Evolutionary conservation across 1,140 invertebrate genomes (phyloP).

Genomic region (Caenorhabditis brenneri): DNA sequence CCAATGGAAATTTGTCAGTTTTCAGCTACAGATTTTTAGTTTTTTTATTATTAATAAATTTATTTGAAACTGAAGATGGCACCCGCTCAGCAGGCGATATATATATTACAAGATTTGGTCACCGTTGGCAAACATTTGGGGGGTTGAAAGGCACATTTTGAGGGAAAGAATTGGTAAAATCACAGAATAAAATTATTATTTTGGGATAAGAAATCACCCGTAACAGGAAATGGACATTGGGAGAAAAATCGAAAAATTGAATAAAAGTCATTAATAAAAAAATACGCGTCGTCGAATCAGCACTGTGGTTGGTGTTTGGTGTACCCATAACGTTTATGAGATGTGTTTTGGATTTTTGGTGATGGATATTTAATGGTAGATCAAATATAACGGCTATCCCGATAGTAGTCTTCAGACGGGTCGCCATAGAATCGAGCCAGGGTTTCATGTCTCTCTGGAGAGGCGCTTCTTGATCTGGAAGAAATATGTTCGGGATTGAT

Average conservation of each 20-base stretch:
- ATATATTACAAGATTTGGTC: background rate
- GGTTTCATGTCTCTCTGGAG: background rate
- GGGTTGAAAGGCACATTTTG: slow-evolving; percentile 19
- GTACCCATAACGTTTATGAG: slow-evolving; percentile 11
- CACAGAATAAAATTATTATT: background rate
- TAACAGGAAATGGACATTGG: background rate
- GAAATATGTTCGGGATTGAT: no score
- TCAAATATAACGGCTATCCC: background rate
- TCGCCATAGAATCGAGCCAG: background rate
- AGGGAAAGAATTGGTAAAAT: background rate
- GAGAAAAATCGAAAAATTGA: background rate
- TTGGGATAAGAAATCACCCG: background rate
- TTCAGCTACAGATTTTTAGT: no score
- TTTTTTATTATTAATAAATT: no score
- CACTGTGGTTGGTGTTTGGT: background rate
- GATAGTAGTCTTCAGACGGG: background rate
- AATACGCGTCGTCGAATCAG: slow-evolving; percentile 39
- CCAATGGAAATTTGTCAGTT: no score
- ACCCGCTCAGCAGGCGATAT: slow-evolving; percentile 11
- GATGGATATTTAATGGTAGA: background rate
- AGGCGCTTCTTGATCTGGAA: no score
- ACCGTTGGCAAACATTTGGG: background rate
- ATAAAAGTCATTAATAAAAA: background rate
- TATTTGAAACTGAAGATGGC: background rate
- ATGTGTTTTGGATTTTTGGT: no score